These are phyloP conservation scores for Pollenia amentaria DNA, from an alignment of 2,888 invertebrate genomes.

Conservation along the genomic window DNA sequence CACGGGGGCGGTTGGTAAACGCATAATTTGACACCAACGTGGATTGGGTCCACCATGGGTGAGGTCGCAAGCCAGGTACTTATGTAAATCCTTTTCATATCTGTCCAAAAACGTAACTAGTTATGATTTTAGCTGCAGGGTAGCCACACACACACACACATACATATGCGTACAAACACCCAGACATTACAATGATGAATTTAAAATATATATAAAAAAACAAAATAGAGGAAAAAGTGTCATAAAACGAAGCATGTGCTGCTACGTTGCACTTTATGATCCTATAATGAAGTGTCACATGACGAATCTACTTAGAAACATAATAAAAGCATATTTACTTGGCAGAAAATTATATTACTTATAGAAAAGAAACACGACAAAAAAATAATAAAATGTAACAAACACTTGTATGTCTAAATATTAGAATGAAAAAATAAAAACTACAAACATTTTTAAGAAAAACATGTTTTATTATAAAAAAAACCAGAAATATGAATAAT, in stretches of 20 bases:
- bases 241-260: conserved; percentile 41
- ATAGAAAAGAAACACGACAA: background rate
- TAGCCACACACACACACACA: background rate
- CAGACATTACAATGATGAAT: conserved; percentile 26
- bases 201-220: conserved; percentile 39
- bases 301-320: conserved; percentile 53
- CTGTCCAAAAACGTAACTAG: too few relatives aligned
- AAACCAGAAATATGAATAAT: background rate
- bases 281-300: conserved; percentile 68
- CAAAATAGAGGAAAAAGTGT: conserved; percentile 20
- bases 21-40: too few relatives aligned
- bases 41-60: too few relatives aligned
- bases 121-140: too few relatives aligned
- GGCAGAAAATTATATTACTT: background rate
- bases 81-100: background rate
- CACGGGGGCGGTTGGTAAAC: too few relatives aligned
- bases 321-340: conserved; percentile 32
- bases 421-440: background rate
- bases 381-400: conserved; percentile 5
- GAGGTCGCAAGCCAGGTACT: background rate
- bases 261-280: conserved; percentile 54
- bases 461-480: background rate
- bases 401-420: background rate
- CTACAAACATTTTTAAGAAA: background rate
- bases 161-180: background rate